phyloP scores from a whole-genome alignment of 2,113 vertebrate genomes.

The Picathartes gymnocephalus region DNA sequence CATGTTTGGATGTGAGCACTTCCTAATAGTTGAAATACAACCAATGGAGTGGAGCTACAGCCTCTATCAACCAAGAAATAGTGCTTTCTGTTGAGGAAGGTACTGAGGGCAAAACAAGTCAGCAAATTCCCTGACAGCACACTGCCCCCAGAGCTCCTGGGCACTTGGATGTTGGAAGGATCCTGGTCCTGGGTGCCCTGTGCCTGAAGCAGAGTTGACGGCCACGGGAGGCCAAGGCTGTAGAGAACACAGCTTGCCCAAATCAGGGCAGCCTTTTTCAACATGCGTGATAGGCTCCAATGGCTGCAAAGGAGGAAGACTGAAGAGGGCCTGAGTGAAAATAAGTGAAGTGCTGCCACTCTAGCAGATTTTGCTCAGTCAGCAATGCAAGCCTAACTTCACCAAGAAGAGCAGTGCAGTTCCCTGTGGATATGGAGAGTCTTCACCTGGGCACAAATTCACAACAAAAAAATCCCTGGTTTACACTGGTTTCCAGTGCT shows the following conservation, averaged over 20 bases:
- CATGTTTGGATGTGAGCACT: rapidly evolving
- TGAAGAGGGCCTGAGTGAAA: not conserved
- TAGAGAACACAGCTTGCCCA: not conserved
- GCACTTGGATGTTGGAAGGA: not conserved
- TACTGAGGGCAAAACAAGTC: not conserved
- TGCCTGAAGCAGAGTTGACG: not conserved
- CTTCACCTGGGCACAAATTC: not conserved
- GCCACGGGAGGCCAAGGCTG: not conserved
- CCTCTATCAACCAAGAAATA: not conserved
- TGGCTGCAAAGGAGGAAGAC: not conserved
- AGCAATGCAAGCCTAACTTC: not conserved
- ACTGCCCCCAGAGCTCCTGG: not conserved
- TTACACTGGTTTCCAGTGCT: not conserved
- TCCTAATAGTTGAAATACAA: not conserved
- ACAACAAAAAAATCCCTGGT: not conserved
- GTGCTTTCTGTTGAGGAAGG: not conserved
- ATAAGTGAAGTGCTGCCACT: not conserved
- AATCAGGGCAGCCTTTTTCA: not conserved
- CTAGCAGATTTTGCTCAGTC: not conserved
- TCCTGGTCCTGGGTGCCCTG: not conserved
- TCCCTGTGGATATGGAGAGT: not conserved
- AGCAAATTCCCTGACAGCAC: not conserved
- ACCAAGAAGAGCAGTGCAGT: not conserved
- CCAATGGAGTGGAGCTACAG: not conserved
- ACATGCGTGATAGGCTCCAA: not conserved